phyloP scores from a whole-genome alignment of 2,113 vertebrate genomes.

The Anas platyrhynchos region DNA sequence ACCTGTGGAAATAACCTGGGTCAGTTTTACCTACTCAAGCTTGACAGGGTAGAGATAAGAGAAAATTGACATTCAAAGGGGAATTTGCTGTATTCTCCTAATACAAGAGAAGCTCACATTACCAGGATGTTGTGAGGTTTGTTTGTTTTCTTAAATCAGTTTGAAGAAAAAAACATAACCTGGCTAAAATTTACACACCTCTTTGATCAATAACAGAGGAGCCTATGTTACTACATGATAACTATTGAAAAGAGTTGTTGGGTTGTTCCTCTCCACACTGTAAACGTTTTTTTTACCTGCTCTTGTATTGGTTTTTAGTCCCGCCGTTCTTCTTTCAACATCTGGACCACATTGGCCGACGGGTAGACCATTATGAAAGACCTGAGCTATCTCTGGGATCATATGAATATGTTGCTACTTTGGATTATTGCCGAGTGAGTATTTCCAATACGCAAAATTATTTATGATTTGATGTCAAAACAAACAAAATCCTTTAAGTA shows the following conservation, averaged over 20 bases:
- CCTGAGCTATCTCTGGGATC: conserved; percentile 96
- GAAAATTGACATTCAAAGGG: neutral
- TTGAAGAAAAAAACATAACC: neutral
- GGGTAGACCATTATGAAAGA: conserved; percentile 90
- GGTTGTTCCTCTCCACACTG: neutral
- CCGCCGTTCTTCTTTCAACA: conserved; percentile 95
- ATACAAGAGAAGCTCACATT: neutral
- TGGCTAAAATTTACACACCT: neutral
- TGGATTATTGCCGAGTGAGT: conserved; percentile 94
- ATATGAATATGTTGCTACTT: conserved; percentile 90
- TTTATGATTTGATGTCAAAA: neutral
- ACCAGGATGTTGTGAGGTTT: neutral
- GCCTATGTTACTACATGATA: neutral
- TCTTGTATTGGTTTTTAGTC: conserved; percentile 75
- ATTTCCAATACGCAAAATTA: neutral
- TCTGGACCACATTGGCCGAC: conserved; percentile 90
- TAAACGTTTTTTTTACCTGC: neutral
- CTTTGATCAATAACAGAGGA: neutral
- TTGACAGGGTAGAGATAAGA: neutral
- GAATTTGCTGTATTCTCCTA: neutral
- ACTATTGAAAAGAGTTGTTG: neutral
- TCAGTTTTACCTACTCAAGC: neutral
- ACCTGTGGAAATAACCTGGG: neutral
- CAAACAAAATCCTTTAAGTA: neutral
- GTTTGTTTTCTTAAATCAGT: neutral